A percentile compares a stretch with the other conserved stretches of the same genome.
Conservation (phyloP, 2,888 invertebrate genomes). For the Malthinus seriepunctatus region DNA sequence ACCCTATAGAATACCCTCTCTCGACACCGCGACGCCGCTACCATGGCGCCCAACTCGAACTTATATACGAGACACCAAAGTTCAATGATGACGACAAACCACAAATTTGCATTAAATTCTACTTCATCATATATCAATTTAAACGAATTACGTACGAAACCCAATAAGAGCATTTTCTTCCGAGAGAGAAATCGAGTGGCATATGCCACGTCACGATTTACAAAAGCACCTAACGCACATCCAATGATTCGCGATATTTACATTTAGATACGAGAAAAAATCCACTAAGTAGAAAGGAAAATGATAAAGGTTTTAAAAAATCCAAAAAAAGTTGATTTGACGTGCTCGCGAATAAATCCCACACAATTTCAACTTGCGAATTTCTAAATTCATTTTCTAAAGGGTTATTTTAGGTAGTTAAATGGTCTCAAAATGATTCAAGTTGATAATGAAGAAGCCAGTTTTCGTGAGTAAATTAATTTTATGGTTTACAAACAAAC, state of each 20-base stretch:
- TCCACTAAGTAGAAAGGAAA: no score
- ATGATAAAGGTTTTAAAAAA: background rate
- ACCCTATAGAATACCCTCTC: slow-evolving; percentile 25
- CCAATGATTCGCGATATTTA: no score
- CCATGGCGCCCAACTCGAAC: slow-evolving; percentile 21
- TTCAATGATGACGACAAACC: slow-evolving; percentile 29
- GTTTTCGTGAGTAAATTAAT: background rate
- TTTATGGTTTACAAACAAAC: slow-evolving; percentile 1
- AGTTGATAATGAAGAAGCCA: background rate
- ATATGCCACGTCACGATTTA: no score
- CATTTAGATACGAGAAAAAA: no score
- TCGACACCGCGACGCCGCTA: slow-evolving; percentile 28
- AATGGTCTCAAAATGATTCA: no score
- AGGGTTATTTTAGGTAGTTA: no score
- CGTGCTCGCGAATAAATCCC: background rate
- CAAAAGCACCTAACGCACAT: no score
- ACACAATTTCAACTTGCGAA: no score
- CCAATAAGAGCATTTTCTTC: background rate
- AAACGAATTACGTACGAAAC: background rate
- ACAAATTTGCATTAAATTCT: slow-evolving; percentile 20
- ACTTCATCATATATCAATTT: slow-evolving; percentile 3
- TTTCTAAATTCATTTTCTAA: no score
- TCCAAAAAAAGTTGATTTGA: no score
- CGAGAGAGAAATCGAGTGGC: background rate
- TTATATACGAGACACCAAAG: slow-evolving; percentile 27